Evolutionary conservation across 2,113 vertebrate species (phyloP).

Genomic region (Anarrhichthys ocellatus): DNA sequence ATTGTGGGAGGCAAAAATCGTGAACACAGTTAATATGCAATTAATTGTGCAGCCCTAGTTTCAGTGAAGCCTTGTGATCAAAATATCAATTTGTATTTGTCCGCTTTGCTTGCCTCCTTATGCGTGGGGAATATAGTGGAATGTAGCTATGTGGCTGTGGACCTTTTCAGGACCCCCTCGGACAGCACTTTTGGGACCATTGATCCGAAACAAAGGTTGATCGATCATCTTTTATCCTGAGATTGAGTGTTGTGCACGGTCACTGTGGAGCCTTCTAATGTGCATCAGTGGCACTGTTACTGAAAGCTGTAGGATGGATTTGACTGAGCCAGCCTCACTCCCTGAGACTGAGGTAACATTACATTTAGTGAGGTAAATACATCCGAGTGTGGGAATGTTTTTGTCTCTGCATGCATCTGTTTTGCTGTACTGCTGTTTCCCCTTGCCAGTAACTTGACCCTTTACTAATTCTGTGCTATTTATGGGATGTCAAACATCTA

Average conservation of each 20-base stretch:
- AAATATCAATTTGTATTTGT: not conserved
- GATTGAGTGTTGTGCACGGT: slow-evolving; percentile 34
- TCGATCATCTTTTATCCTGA: slow-evolving; percentile 11
- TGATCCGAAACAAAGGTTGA: slow-evolving; percentile 29
- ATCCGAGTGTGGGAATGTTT: not conserved
- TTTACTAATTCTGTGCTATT: slow-evolving; percentile 9
- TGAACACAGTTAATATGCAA: not conserved
- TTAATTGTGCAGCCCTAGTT: not conserved
- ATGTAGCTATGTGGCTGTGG: not conserved
- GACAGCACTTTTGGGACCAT: not conserved
- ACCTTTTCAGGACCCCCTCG: not conserved
- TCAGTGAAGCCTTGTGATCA: too few relatives aligned
- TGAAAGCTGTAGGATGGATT: slow-evolving; percentile 8
- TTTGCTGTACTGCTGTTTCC: not conserved
- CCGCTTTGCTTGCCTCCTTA: not conserved
- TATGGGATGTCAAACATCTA: not conserved
- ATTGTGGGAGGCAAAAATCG: not conserved
- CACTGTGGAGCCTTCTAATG: slow-evolving; percentile 3
- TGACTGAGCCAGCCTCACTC: not conserved
- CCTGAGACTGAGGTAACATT: not conserved
- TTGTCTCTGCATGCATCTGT: not conserved
- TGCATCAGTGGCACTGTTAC: slow-evolving; percentile 2
- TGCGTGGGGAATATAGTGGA: not conserved
- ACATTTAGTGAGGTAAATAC: slow-evolving; percentile 23
- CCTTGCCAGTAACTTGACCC: slow-evolving; percentile 16